Base-by-base conservation (phyloP, 2,888 invertebrate genomes). In the Halictus ligatus region DNA sequence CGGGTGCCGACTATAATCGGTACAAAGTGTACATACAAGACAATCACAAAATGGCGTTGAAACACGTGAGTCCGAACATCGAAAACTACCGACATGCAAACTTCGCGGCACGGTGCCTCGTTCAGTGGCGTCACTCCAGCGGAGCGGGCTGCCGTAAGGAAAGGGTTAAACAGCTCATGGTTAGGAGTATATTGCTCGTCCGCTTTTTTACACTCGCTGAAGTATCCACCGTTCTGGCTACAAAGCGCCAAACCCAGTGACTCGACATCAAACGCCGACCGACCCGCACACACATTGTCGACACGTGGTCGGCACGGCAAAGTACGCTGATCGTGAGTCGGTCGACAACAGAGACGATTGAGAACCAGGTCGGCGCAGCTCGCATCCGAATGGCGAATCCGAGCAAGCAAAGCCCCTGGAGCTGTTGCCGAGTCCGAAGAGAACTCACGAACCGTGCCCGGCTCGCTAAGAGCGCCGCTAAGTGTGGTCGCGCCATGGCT, bases 401-500 rank as follows among this genome's bases (percentile, higher is more conserved):
- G n/a, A 64, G 64, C 40, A 40, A 40, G 35, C 60, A 48, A 50
- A 69, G 46, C 3, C 29, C 29, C 58, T 18, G 8, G 50, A 74
- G 73, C 18, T 54, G 43, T 60, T 67, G 46, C 72, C 29, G 12
- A n/a, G 40, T 54, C 29, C 2, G 82, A 43, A 43, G 73, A 50
- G 48, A 74, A 50, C 50, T 35, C 75, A n/a, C 60, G 76, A 35
- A 78, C 76, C 80, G 83, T 77, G 76, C 71, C 43, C 12, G 71
- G 71, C 82, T 73, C 78, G 83, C 75, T 75, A 71, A 79, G 80
- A 82, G 83, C 75, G 67, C 60, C 75, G 87, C 76, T 87, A 83
- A 83, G 85, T 83, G 88, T 76, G 82, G 84, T 82, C 81, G 87
- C 81, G 80, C 60, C 25, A 64, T 69, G 76, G 18, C 80, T 80